phyloP scores from a whole-genome alignment of 2,888 invertebrate genomes.

The Flabesymbios commensalis region DNA sequence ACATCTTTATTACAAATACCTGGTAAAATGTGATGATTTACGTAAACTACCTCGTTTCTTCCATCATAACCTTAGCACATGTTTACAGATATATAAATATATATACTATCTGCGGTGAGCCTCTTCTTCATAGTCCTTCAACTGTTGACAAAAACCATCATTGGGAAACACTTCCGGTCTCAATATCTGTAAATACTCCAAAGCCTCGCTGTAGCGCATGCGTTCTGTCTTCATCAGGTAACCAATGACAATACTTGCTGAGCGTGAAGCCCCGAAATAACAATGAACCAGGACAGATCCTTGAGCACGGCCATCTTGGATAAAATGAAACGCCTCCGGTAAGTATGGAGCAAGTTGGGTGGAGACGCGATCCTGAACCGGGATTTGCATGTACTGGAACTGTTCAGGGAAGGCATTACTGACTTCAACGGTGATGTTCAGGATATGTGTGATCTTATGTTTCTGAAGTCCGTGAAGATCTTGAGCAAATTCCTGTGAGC shows the following conservation, averaged over 20 bases:
- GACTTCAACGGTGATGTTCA: constrained; percentile 35
- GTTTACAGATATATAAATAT: too few species aligned
- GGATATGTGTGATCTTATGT: constrained; percentile 32
- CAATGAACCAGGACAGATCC: constrained; percentile 27
- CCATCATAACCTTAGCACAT: too few species aligned
- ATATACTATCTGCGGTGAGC: too few species aligned
- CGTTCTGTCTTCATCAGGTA: constrained; percentile 26
- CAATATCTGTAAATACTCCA: constrained; percentile 24
- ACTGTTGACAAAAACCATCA: constrained; percentile 26
- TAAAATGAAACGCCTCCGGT: constrained; percentile 26
- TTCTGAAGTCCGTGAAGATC: constrained; percentile 26
- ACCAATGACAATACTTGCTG: constrained; percentile 28
- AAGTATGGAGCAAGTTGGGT: constrained; percentile 28
- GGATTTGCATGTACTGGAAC: constrained; percentile 26
- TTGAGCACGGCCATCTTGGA: constrained; percentile 20
- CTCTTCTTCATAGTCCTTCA: constrained; percentile 22
- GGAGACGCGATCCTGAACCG: constrained; percentile 27
- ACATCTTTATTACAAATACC: too few species aligned
- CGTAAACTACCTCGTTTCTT: too few species aligned
- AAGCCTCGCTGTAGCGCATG: constrained; percentile 26
- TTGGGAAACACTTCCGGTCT: constrained; percentile 28
- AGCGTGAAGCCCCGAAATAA: constrained; percentile 28
- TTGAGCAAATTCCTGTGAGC: constrained; percentile 28
- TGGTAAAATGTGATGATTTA: too few species aligned
- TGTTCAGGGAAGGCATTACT: constrained; percentile 24